phyloP scores from a whole-genome alignment of 2,797 vertebrate species.

The Cyclura pinguis region DNA sequence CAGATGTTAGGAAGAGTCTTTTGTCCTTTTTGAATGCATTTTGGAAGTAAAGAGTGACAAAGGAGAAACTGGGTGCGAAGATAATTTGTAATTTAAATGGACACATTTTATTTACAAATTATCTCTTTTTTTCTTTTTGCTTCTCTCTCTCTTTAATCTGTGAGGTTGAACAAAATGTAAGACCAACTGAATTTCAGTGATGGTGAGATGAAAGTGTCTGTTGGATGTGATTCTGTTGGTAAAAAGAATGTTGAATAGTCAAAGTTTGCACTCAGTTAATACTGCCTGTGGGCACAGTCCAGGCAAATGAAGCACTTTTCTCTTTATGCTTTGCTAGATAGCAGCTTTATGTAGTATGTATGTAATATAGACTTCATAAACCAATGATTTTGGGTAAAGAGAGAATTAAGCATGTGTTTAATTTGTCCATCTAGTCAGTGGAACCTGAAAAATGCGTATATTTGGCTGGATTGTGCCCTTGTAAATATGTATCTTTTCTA shows the following conservation, averaged over 20 bases:
- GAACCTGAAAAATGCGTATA: neutral
- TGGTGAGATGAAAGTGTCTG: constrained; percentile 55
- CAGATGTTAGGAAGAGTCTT: constrained; percentile 56
- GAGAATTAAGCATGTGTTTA: neutral
- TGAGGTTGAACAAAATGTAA: constrained; percentile 65
- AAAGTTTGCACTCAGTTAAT: constrained; percentile 74
- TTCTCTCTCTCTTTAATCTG: constrained; percentile 59
- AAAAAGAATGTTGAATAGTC: constrained; percentile 71
- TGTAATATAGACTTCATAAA: constrained; percentile 8
- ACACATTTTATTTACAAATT: constrained; percentile 34
- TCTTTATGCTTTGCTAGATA: constrained; percentile 1
- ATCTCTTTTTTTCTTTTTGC: constrained; percentile 19
- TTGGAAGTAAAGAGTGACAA: constrained; percentile 65
- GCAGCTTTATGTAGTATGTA: neutral
- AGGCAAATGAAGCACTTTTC: constrained; percentile 25
- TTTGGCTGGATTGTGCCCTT: constrained; percentile 52
- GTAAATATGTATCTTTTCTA: constrained; percentile 64
- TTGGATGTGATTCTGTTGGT: constrained; percentile 68
- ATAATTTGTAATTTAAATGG: constrained; percentile 53
- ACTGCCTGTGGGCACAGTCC: constrained; percentile 14
- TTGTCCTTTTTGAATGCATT: constrained; percentile 57
- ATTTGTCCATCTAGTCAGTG: neutral
- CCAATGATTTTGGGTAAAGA: neutral
- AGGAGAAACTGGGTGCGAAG: constrained; percentile 56
- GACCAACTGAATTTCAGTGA: constrained; percentile 44